Evolutionary conservation across 1,140 invertebrate genomes (phyloP).

Genomic region (Reticulitermes speratus): DNA sequence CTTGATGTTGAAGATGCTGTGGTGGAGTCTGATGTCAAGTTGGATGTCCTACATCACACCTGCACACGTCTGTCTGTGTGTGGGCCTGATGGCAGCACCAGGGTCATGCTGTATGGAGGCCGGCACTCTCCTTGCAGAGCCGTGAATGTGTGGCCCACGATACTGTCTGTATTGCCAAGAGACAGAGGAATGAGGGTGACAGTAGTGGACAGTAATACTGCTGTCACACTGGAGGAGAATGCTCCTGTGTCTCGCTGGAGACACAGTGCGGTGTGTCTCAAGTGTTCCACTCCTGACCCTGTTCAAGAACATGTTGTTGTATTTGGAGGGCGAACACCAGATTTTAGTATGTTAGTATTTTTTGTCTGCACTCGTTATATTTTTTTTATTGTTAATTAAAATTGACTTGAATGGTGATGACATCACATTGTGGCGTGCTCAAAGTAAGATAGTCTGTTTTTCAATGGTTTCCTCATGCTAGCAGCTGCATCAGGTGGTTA

Average conservation of each 20-base stretch:
- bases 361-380: no score
- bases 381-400: no score
- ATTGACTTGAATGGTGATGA: no score
- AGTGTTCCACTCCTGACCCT: not conserved
- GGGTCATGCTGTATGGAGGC: conserved; percentile 34
- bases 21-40: not conserved
- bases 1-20: not conserved
- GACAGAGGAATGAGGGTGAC: not conserved
- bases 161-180: not conserved
- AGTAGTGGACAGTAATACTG: not conserved
- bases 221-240: not conserved
- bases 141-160: conserved; percentile 24
- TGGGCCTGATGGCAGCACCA: not conserved
- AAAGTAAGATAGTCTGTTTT: no score
- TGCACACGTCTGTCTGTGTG: not conserved
- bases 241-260: conserved; percentile 5
- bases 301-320: conserved; percentile 36
- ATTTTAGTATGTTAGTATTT: conserved; percentile 31
- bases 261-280: not conserved
- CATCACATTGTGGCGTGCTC: no score
- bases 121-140: conserved; percentile 31
- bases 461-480: no score
- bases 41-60: conserved; percentile 21
- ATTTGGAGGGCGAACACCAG: conserved; percentile 43
- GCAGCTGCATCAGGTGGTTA: no score